Percentiles rank a stretch among this genome's conserved stretches.
Evolutionary conservation across 2,113 vertebrate genomes (phyloP).

Genomic region (Trogon melanurus): DNA sequence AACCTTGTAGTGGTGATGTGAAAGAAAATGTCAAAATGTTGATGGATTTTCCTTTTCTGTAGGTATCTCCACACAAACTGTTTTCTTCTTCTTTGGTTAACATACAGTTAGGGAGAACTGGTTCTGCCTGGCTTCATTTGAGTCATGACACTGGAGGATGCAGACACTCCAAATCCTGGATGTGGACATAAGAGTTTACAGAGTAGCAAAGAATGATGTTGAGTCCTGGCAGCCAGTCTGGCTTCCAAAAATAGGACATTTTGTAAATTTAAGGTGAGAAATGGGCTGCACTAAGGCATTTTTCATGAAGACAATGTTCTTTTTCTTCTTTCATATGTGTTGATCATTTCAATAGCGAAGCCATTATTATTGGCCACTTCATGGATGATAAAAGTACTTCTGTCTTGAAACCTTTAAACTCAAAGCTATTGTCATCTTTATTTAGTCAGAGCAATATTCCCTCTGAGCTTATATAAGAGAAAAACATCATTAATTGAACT

Average conservation of each 20-base stretch:
- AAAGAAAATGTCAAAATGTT: background rate
- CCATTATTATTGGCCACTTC: background rate
- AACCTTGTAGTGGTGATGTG: background rate
- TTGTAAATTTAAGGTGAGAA: background rate
- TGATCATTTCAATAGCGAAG: background rate
- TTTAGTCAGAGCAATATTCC: background rate
- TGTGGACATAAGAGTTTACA: background rate
- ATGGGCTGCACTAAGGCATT: background rate
- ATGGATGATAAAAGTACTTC: background rate
- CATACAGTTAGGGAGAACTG: background rate
- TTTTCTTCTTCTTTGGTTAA: background rate
- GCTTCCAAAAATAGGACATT: background rate
- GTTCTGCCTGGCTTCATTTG: background rate
- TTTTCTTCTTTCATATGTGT: background rate
- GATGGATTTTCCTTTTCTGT: background rate
- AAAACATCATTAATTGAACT: background rate
- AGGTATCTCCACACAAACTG: background rate
- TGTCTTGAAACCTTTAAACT: background rate
- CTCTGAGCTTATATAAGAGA: background rate
- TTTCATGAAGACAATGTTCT: background rate
- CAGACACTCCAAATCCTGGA: background rate
- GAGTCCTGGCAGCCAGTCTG: background rate
- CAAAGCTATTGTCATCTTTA: background rate
- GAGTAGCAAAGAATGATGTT: background rate
- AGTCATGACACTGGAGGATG: background rate